Conservation (phyloP, 1,140 invertebrate species). For the Brevipalpus yothersi region DNA sequence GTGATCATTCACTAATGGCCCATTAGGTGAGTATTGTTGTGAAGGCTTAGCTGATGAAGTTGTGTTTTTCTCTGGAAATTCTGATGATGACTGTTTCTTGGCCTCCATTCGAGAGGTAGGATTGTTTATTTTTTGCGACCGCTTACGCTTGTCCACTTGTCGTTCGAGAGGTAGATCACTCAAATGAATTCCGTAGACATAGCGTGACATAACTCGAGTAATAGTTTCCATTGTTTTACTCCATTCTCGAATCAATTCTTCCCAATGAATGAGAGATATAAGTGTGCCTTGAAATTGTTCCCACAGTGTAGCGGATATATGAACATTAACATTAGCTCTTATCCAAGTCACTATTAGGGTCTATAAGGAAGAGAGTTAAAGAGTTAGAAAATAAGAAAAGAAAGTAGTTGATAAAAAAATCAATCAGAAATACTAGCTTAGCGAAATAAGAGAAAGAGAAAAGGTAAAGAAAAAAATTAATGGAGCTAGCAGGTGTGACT, state of each 20-base stretch:
- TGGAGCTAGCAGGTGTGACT: no score
- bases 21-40: not conserved
- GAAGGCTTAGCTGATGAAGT: not conserved
- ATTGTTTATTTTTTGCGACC: not conserved
- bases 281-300: slow-evolving; percentile 73
- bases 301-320: slow-evolving; percentile 66
- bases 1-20: not conserved
- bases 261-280: slow-evolving; percentile 68
- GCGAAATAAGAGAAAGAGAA: no score
- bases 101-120: not conserved
- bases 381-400: not conserved
- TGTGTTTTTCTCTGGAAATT: not conserved
- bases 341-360: slow-evolving; percentile 95
- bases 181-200: slow-evolving; percentile 76
- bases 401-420: no score
- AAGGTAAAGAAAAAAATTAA: no score
- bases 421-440: no score
- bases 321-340: slow-evolving; percentile 82
- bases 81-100: not conserved
- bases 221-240: slow-evolving; percentile 89
- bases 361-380: slow-evolving; percentile 29
- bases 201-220: slow-evolving; percentile 65
- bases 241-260: slow-evolving; percentile 87
- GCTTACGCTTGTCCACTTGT: slow-evolving; percentile 31
- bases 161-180: slow-evolving; percentile 64